Evolutionary conservation across 2,113 vertebrate genomes (phyloP).

Genomic region (Hydrochoerus hydrochaeris): DNA sequence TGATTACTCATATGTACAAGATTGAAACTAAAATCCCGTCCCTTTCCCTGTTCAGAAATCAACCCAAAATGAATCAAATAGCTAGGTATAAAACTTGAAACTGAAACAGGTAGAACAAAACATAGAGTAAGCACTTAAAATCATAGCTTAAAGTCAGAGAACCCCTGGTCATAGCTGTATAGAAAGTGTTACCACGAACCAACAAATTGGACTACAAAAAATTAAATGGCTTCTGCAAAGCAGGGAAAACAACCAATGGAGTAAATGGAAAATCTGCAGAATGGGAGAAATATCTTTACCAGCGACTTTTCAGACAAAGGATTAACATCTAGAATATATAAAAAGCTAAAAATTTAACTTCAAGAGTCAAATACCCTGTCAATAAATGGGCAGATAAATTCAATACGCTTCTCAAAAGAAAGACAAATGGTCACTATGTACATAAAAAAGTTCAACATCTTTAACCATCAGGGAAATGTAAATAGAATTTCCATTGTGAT

Average conservation of each 20-base stretch:
- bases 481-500: neutral
- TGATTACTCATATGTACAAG: neutral
- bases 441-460: neutral
- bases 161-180: neutral
- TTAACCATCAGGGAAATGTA: neutral
- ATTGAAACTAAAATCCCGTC: neutral
- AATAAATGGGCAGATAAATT: neutral
- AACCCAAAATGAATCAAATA: neutral
- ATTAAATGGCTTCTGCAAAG: neutral
- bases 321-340: neutral
- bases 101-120: neutral
- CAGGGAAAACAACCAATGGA: neutral
- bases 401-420: neutral
- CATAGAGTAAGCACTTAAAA: neutral
- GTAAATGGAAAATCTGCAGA: neutral
- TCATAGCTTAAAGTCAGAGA: neutral
- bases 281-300: neutral
- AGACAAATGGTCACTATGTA: neutral
- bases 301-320: neutral
- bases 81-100: neutral
- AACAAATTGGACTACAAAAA: neutral
- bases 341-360: neutral
- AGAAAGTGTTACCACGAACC: neutral
- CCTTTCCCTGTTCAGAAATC: neutral
- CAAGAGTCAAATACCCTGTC: neutral